Evolutionary conservation across 2,113 vertebrate species (phyloP).

Genomic region (Sterrhoptilus dennistouni): DNA sequence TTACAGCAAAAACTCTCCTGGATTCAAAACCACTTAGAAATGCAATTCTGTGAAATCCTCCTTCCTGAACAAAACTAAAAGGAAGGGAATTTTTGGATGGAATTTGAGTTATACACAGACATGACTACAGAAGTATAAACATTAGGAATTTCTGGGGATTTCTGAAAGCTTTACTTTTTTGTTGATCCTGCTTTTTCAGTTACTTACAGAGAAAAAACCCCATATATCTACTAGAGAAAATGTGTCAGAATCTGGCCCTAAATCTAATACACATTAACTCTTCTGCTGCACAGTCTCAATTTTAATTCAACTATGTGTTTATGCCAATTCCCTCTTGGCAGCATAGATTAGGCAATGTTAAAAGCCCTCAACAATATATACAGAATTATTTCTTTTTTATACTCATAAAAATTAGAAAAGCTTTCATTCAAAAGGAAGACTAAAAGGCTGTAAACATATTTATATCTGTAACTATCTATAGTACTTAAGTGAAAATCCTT

Average conservation of each 20-base stretch:
- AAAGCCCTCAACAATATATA: rapidly evolving
- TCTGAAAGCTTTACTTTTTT: not conserved
- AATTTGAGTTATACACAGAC: not conserved
- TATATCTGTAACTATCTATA: not conserved
- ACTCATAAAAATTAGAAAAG: not conserved
- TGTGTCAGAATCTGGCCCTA: not conserved
- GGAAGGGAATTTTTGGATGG: not conserved
- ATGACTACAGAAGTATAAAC: not conserved
- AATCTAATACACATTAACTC: not conserved
- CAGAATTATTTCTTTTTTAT: not conserved
- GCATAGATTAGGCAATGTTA: not conserved
- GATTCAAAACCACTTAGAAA: not conserved
- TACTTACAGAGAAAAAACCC: not conserved
- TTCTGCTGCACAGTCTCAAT: not conserved
- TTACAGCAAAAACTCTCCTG: not conserved
- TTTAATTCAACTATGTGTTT: not conserved
- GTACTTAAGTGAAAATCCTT: not conserved
- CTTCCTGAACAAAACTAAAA: not conserved
- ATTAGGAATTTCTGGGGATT: not conserved
- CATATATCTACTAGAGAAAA: not conserved
- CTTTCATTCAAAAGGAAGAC: not conserved
- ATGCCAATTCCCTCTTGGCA: not conserved
- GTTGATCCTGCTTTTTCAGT: not conserved
- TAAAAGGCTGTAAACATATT: not conserved
- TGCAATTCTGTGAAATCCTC: not conserved